phyloP scores from a whole-genome alignment of 2,888 invertebrate genomes.

The Ochropacha duplaris region DNA sequence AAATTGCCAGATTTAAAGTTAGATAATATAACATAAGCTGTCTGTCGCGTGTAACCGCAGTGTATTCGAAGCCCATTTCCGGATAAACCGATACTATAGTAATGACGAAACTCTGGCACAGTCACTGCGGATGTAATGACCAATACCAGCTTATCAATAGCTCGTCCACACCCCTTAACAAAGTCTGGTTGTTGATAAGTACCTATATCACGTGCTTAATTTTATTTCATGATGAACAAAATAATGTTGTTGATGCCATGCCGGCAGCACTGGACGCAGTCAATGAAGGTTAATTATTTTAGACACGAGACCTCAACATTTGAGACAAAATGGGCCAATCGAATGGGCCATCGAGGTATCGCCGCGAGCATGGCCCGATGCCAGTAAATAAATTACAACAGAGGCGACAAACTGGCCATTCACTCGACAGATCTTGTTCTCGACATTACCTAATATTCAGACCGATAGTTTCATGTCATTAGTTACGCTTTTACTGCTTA shows the following conservation, averaged over 20 bases:
- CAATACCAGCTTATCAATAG: constrained; percentile 32
- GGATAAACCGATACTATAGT: constrained; percentile 46
- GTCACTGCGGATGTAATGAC: constrained; percentile 41
- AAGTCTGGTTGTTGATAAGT: constrained; percentile 22
- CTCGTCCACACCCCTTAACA: constrained; percentile 13
- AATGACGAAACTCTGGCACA: constrained; percentile 41
- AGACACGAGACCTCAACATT: constrained; percentile 56
- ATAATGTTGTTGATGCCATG: constrained; percentile 42
- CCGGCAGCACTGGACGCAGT: constrained; percentile 47
- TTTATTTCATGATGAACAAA: constrained; percentile 48
- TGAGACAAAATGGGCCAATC: constrained; percentile 20
- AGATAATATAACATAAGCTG: too few species aligned
- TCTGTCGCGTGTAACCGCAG: constrained; percentile 45
- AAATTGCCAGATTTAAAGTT: too few species aligned
- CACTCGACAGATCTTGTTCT: constrained; percentile 46
- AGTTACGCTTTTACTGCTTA: constrained; percentile 55
- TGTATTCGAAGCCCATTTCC: constrained; percentile 53
- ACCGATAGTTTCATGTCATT: constrained; percentile 55
- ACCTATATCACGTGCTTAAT: constrained; percentile 41
- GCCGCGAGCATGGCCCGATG: constrained; percentile 42
- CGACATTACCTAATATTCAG: constrained; percentile 56
- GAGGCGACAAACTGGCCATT: constrained; percentile 56
- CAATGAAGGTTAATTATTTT: constrained; percentile 68
- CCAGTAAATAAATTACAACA: constrained; percentile 58
- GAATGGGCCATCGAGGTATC: constrained; percentile 24